Percentiles rank a stretch among this genome's conserved stretches.
phyloP scores from a whole-genome alignment of 2,113 vertebrate genomes.

The Thalassoma bifasciatum region DNA sequence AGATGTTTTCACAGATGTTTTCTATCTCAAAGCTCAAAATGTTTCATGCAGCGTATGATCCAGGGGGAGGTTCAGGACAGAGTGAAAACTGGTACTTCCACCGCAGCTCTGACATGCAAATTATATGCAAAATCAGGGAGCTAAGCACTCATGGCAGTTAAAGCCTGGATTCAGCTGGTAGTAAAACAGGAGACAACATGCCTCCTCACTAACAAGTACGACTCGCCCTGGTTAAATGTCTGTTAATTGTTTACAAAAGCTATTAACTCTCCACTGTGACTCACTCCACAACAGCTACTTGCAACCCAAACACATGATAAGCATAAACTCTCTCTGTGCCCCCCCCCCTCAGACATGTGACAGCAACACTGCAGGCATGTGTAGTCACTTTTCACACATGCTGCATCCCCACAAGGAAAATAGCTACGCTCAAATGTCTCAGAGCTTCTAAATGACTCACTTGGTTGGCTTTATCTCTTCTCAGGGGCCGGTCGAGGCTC shows the following conservation, averaged over 20 bases:
- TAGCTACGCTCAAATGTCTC: neutral
- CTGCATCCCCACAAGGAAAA: constrained; percentile 41
- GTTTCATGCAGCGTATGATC: constrained; percentile 12
- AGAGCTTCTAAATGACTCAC: constrained; percentile 51
- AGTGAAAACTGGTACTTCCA: constrained; percentile 53
- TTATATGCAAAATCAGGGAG: constrained; percentile 72
- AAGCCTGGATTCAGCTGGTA: constrained; percentile 33
- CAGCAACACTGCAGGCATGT: neutral
- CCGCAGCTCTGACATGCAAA: constrained; percentile 75
- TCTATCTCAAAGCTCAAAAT: neutral
- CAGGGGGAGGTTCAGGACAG: neutral
- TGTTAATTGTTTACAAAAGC: constrained; percentile 51
- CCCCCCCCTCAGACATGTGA: constrained; percentile 36
- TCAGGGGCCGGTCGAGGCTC: constrained; percentile 39
- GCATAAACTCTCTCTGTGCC: constrained; percentile 4
- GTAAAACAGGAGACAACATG: constrained; percentile 44
- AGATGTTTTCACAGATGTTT: neutral
- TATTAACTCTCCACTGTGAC: constrained; percentile 48
- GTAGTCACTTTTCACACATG: constrained; percentile 21
- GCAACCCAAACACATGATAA: constrained; percentile 46
- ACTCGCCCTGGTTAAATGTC: constrained; percentile 43
- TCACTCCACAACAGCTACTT: constrained; percentile 37
- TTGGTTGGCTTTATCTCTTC: constrained; percentile 49
- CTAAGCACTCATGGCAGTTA: constrained; percentile 63
- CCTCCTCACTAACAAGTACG: constrained; percentile 34